Evolutionary conservation across 2,888 invertebrate species (phyloP).

Genomic region (Drosophila suboccidentalis): DNA sequence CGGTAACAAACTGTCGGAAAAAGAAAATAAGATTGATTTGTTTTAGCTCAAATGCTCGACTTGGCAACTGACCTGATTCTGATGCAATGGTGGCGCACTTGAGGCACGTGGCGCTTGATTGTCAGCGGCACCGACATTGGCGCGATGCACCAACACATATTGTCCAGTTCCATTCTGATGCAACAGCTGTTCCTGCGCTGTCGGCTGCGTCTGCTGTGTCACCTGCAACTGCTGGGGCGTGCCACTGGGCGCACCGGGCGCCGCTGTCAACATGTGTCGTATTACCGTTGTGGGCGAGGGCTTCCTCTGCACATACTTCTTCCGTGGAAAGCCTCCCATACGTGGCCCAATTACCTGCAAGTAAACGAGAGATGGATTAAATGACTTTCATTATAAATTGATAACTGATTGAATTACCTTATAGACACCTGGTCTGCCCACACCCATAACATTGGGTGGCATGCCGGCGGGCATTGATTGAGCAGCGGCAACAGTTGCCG

Average conservation of each 20-base stretch:
- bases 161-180: constrained; percentile 88
- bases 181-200: constrained; percentile 71
- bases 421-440: constrained; percentile 84
- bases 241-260: constrained; percentile 62
- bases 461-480: constrained; percentile 62
- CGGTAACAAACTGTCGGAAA: constrained; percentile 67
- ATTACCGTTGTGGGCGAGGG: constrained; percentile 88
- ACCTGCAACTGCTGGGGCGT: constrained; percentile 64
- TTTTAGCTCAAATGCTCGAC: neutral
- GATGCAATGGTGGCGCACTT: constrained; percentile 92
- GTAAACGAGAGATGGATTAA: neutral
- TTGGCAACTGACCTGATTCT: constrained; percentile 85
- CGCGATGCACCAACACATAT: constrained; percentile 93
- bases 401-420: constrained; percentile 69
- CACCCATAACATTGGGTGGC: constrained; percentile 83
- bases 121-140: constrained; percentile 87
- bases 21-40: constrained; percentile 18
- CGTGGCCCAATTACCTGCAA: constrained; percentile 84
- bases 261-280: constrained; percentile 87
- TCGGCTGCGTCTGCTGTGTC: constrained; percentile 52
- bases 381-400: neutral
- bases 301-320: constrained; percentile 87
- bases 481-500: constrained; percentile 44
- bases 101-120: constrained; percentile 92
- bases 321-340: constrained; percentile 84